Conservation (phyloP, 2,113 vertebrate species). For the Charadrius vociferus region DNA sequence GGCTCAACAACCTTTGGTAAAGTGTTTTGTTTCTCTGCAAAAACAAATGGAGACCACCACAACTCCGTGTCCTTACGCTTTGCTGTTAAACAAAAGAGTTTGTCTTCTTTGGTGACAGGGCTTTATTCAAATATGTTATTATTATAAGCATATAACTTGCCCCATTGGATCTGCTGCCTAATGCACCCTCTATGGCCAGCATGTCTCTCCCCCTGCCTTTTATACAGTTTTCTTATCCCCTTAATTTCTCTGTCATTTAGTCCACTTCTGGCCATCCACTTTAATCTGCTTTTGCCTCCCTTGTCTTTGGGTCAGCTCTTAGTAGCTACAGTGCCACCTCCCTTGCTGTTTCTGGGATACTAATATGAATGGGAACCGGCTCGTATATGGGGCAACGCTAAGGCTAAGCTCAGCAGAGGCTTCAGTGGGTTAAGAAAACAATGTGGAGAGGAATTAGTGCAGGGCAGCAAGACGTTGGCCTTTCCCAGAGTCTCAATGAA, state of each 20-base stretch:
- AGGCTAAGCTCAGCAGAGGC: background rate
- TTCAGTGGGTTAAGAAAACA: constrained; percentile 54
- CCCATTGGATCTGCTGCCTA: background rate
- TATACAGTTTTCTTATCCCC: background rate
- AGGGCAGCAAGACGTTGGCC: background rate
- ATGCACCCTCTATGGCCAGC: background rate
- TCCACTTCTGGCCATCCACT: background rate
- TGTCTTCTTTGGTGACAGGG: background rate
- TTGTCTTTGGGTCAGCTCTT: background rate
- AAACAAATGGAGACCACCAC: background rate
- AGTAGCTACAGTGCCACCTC: background rate
- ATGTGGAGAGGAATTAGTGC: constrained; percentile 37
- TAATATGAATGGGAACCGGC: background rate
- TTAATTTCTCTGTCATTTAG: background rate
- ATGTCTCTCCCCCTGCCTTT: background rate
- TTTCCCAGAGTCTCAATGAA: constrained; percentile 50
- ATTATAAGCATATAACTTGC: background rate
- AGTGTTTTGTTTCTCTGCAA: background rate
- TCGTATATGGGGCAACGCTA: background rate
- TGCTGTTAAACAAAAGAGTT: no score
- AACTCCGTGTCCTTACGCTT: no score
- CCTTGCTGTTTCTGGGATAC: background rate
- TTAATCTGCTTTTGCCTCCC: background rate
- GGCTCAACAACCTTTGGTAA: background rate
- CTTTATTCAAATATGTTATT: background rate